Evolutionary conservation across 2,888 invertebrate species (phyloP).

Genomic region (Apodemia duryi): DNA sequence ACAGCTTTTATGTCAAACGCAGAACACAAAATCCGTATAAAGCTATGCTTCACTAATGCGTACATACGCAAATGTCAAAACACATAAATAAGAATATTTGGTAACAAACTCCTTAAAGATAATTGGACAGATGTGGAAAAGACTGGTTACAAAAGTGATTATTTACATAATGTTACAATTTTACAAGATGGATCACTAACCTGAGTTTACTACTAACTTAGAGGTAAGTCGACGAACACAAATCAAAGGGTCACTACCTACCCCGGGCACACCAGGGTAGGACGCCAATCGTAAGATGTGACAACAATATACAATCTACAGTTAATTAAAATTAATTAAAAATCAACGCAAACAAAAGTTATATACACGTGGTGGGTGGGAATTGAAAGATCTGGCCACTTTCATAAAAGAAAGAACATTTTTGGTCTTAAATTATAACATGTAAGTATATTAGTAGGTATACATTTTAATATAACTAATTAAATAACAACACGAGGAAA

Average conservation of each 20-base stretch:
- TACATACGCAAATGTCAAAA: constrained; percentile 37
- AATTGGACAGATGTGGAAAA: constrained; percentile 43
- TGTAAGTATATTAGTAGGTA: constrained; percentile 27
- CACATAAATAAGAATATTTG: constrained; percentile 75
- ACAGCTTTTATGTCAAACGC: constrained; percentile 23
- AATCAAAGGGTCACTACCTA: constrained; percentile 20
- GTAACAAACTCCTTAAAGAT: constrained; percentile 72
- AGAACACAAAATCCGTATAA: constrained; percentile 21
- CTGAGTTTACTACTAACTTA: constrained; percentile 57
- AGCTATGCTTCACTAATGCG: constrained; percentile 30
- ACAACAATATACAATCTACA: constrained; percentile 48
- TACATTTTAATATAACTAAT: too few species aligned
- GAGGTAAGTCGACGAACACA: constrained; percentile 31
- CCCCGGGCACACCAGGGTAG: not conserved
- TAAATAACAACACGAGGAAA: too few species aligned
- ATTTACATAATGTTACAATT: constrained; percentile 56
- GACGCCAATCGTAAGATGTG: constrained; percentile 32
- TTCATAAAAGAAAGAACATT: constrained; percentile 41
- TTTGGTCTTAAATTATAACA: constrained; percentile 46
- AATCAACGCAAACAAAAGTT: constrained; percentile 51
- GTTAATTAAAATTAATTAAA: constrained; percentile 48
- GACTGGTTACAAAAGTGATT: constrained; percentile 52
- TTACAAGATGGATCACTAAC: constrained; percentile 57
- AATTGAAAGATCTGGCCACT: constrained; percentile 64
- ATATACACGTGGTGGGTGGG: constrained; percentile 71